Evolutionary conservation across 2,888 invertebrate genomes (phyloP), one percentile per base, ranked within the genome.

Genomic region (Metellina segmentata): DNA sequence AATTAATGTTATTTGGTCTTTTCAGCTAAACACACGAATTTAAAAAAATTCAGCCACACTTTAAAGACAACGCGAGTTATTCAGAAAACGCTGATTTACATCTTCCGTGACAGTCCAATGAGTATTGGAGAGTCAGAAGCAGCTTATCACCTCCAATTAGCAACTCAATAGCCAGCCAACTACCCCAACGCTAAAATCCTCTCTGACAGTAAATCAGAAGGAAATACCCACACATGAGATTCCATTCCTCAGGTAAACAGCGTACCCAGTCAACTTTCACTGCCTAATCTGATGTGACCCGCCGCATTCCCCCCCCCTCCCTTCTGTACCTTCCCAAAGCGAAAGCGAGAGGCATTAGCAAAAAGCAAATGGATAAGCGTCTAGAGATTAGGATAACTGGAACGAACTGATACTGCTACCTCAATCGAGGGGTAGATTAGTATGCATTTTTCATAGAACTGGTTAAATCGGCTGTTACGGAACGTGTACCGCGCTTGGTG

Each of bases 201-300:
- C n/a, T n/a, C n/a, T 49, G 34, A 61, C 61, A 6, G 7, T 11
- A 48, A 81, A 70, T 34, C 11, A 69, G 51, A 70, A 81, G 81
- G 70, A 61, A 81, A 81, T 34, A 19, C 16, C 16, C 7, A 61
- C 69, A 61, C 81, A 48, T 20, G 48, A 34, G 34, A 34, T 34
- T 70, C 81, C 49, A 20, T 34, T 75, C 48, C 49, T 79, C 51
- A 79, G 61, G 20, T 52, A 79, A 79, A 79, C 34, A 13, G 19
- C 52, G 90, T 85, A 90, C 90, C 85, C 90, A 85, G 81, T 90
- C 74, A 90, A 85, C 90, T 90, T 85, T 90, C 79, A 8, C 51
- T 81, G 51, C 61, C 71, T 85, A 75, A 85, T 90, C 85, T 74
- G 74, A 75, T 70, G 34, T 79, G 85, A 90, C 79, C 79, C 79